Evolutionary conservation across 2,888 invertebrate genomes (phyloP).

Genomic region (Tenthredo livida): DNA sequence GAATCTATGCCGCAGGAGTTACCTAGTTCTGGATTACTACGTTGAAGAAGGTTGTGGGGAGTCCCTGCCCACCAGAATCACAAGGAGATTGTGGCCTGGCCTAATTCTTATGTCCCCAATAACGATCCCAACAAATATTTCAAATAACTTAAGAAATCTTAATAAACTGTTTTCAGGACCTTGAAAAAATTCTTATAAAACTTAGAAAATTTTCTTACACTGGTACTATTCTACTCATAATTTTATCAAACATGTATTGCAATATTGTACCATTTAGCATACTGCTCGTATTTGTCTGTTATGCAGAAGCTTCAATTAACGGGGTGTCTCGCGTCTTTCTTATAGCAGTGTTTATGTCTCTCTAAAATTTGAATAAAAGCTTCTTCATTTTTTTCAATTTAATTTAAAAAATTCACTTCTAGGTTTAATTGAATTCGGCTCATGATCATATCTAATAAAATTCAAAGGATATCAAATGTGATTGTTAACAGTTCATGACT

Average conservation of each 20-base stretch:
- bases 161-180: conserved; percentile 23
- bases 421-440: neutral
- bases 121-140: conserved; percentile 21
- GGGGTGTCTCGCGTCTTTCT: conserved; percentile 15
- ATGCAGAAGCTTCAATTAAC: neutral
- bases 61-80: conserved; percentile 41
- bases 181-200: conserved; percentile 46
- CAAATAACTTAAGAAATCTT: conserved; percentile 23
- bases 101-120: conserved; percentile 11
- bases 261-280: neutral
- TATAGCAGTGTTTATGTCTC: neutral
- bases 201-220: conserved; percentile 21
- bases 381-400: neutral
- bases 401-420: neutral
- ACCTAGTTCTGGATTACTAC: conserved; percentile 73
- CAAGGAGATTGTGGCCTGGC: conserved; percentile 28
- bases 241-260: conserved; percentile 11
- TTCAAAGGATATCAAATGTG: neutral
- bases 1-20: conserved; percentile 74
- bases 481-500: neutral
- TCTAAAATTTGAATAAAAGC: neutral
- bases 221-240: conserved; percentile 7
- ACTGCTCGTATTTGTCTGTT: neutral
- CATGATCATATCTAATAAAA: neutral
- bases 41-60: conserved; percentile 64